Percentiles rank a stretch among this genome's conserved stretches.
phyloP scores from a whole-genome alignment of 2,888 invertebrate species.

The Chloromyia formosa region DNA sequence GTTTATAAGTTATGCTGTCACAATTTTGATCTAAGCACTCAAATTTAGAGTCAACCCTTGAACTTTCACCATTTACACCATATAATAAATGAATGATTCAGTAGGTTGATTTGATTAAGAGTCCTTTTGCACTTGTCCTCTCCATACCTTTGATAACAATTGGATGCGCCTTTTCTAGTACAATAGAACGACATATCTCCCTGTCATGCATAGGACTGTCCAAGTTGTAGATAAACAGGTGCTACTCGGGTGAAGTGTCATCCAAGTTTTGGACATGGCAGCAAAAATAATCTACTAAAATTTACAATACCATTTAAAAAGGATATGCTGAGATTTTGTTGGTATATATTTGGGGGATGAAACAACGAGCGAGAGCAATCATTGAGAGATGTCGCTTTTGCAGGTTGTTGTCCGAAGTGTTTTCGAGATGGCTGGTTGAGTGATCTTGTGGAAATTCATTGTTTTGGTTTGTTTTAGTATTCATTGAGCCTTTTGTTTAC shows the following conservation, averaged over 20 bases:
- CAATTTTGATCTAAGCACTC: conserved; percentile 24
- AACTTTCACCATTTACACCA: conserved; percentile 9
- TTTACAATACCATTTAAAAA: background rate
- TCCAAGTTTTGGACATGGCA: conserved; percentile 10
- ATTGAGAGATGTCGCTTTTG: conserved; percentile 7
- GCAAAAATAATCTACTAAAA: background rate
- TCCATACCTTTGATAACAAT: conserved; percentile 36
- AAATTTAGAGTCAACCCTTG: background rate
- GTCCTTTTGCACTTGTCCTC: conserved; percentile 16
- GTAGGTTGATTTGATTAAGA: conserved; percentile 44
- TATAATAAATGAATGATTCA: conserved; percentile 40
- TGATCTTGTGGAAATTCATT: conserved; percentile 15
- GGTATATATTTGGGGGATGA: background rate
- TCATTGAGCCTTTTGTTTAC: background rate
- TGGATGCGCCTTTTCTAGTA: conserved; percentile 32
- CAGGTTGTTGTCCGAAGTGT: background rate
- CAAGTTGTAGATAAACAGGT: conserved; percentile 38
- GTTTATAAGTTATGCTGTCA: conserved; percentile 28
- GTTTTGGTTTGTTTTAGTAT: conserved; percentile 6
- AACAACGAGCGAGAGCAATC: background rate
- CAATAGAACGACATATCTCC: conserved; percentile 27
- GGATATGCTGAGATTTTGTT: background rate
- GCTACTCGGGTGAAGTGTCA: background rate
- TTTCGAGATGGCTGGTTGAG: background rate
- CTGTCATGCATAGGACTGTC: no score